Conservation (phyloP, 2,888 invertebrate genomes). For the Rhagonycha lutea region DNA sequence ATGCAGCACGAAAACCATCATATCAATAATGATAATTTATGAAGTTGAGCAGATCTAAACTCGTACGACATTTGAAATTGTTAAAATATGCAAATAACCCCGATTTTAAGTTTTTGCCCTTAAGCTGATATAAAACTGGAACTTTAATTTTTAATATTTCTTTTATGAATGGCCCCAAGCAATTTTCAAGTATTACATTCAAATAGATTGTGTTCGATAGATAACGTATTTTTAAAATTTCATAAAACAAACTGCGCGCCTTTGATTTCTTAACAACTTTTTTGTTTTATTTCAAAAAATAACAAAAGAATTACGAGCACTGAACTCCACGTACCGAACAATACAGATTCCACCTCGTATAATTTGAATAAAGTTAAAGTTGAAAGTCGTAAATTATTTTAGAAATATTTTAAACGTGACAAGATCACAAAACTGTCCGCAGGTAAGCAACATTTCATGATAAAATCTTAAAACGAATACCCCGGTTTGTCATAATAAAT, state of each 20-base stretch:
- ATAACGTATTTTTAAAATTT: constrained; percentile 39
- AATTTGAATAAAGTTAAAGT: background rate
- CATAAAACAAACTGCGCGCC: background rate
- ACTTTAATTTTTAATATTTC: constrained; percentile 45
- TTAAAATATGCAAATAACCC: constrained; percentile 43
- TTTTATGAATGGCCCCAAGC: constrained; percentile 34
- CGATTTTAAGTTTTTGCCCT: constrained; percentile 36
- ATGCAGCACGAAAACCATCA: background rate
- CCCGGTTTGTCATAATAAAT: background rate
- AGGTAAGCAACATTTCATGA: background rate
- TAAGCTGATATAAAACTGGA: constrained; percentile 30
- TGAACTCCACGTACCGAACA: background rate
- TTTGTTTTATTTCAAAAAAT: background rate
- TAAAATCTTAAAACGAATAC: background rate
- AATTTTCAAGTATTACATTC: constrained; percentile 22
- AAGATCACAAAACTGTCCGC: background rate
- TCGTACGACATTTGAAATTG: constrained; percentile 39
- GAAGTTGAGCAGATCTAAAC: constrained; percentile 15
- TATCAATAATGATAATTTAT: constrained; percentile 15
- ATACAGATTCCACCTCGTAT: background rate
- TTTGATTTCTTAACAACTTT: constrained; percentile 1
- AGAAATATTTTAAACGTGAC: background rate
- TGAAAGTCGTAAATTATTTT: background rate
- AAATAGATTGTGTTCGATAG: constrained; percentile 24
- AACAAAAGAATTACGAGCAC: background rate